Conservation (phyloP, 1,140 invertebrate genomes). For the Leptinotarsa texana region DNA sequence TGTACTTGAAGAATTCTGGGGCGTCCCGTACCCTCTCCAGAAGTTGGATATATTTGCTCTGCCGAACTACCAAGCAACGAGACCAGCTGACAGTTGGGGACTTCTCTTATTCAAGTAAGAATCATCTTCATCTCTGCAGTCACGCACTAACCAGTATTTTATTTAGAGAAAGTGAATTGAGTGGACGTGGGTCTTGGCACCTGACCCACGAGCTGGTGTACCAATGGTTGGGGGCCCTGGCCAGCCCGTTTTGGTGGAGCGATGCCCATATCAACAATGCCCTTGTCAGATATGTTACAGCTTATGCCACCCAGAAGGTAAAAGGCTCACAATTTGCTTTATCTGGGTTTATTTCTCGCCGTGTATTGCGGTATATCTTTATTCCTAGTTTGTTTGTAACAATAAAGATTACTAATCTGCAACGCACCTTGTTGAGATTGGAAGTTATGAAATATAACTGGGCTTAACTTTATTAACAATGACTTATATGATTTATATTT, state of each 20-base stretch:
- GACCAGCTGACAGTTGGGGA: conserved; percentile 76
- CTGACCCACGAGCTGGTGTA: conserved; percentile 70
- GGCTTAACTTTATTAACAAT: too few relatives aligned
- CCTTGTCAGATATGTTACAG: conserved; percentile 72
- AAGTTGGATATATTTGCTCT: conserved; percentile 83
- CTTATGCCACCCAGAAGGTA: conserved; percentile 68
- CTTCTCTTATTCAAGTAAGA: conserved; percentile 75
- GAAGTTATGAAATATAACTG: too few relatives aligned
- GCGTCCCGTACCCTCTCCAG: conserved; percentile 68
- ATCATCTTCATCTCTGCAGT: neutral
- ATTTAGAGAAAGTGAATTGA: conserved; percentile 71
- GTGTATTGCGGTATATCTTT: too few relatives aligned
- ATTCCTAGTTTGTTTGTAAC: too few relatives aligned
- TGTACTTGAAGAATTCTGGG: conserved; percentile 73
- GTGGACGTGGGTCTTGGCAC: conserved; percentile 62
- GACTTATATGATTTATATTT: too few relatives aligned
- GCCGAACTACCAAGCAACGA: conserved; percentile 74
- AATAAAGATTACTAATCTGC: too few relatives aligned
- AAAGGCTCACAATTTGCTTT: conserved; percentile 8
- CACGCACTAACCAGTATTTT: conserved; percentile 19
- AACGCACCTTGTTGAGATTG: too few relatives aligned
- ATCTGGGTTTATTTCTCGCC: too few relatives aligned
- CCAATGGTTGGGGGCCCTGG: conserved; percentile 75
- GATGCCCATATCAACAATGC: conserved; percentile 74
- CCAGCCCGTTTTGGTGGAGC: conserved; percentile 72